Evolutionary conservation across 2,113 vertebrate species (phyloP).

Genomic region (Epinephelus moara): DNA sequence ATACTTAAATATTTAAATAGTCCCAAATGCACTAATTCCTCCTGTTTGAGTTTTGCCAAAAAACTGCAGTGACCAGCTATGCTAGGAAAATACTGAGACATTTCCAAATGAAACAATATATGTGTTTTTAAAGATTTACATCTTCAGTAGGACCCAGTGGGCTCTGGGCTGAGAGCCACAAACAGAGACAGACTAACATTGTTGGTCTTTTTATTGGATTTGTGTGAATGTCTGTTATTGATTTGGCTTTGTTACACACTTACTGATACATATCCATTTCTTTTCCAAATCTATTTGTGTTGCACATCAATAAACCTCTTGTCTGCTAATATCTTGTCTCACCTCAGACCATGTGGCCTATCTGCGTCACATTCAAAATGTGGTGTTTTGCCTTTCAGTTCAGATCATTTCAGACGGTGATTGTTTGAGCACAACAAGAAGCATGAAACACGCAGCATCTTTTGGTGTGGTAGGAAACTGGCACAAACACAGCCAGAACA

Average conservation of each 20-base stretch:
- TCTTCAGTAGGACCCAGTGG: too few species aligned
- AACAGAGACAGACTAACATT: neutral
- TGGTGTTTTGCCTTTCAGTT: constrained; percentile 15
- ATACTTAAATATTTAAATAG: too few species aligned
- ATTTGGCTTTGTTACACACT: neutral
- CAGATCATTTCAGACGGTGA: neutral
- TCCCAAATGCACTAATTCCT: too few species aligned
- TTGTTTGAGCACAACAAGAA: constrained; percentile 6
- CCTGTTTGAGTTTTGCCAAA: too few species aligned
- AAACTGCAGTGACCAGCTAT: too few species aligned
- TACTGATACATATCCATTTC: neutral
- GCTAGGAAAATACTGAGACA: too few species aligned
- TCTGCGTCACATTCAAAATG: constrained; percentile 23
- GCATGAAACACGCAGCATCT: constrained; percentile 2
- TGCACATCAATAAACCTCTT: neutral
- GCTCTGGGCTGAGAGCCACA: neutral
- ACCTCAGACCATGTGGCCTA: neutral
- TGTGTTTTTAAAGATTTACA: neutral
- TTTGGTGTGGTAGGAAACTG: constrained; percentile 42
- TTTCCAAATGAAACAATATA: too few species aligned
- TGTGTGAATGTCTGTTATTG: neutral
- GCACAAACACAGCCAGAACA: constrained; percentile 28
- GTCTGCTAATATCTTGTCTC: neutral
- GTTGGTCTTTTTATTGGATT: neutral
- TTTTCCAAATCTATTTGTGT: neutral